Conservation (phyloP, 2,113 vertebrate genomes). For the Gobio gobio region DNA sequence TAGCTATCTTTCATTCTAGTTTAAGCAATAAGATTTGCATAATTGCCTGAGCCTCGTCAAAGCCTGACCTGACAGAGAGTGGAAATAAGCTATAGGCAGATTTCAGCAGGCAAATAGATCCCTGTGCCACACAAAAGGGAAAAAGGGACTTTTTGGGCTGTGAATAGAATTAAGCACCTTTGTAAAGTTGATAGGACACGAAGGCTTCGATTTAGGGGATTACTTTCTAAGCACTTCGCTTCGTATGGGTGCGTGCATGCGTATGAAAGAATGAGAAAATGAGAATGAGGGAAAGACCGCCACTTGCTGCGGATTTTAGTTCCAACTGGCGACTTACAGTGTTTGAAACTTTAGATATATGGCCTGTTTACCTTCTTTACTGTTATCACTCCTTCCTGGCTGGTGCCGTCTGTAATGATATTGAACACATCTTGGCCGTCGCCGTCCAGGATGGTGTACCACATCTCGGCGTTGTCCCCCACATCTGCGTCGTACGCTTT, state of each 20-base stretch:
- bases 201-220: conserved; percentile 51
- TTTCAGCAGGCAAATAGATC: conserved; percentile 53
- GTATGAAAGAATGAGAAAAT: not conserved
- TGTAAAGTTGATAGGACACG: conserved; percentile 55
- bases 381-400: conserved; percentile 92
- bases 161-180: conserved; percentile 59
- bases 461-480: conserved; percentile 89
- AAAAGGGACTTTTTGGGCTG: conserved; percentile 37
- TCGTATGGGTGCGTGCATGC: not conserved
- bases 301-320: not conserved
- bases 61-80: conserved; percentile 47
- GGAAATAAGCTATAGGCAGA: conserved; percentile 44
- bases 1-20: conserved; percentile 51
- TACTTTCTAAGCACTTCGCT: conserved; percentile 18
- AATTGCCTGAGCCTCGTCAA: conserved; percentile 53
- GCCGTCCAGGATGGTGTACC: conserved; percentile 85
- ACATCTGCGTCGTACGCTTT: conserved; percentile 91
- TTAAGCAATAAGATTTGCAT: conserved; percentile 59
- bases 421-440: conserved; percentile 88
- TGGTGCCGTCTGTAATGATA: conserved; percentile 89
- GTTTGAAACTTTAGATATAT: conserved; percentile 3
- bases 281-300: not conserved
- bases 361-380: conserved; percentile 86
- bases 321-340: conserved; percentile 4
- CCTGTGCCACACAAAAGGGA: conserved; percentile 42